phyloP scores from a whole-genome alignment of 1,140 invertebrate species.

The Copidosoma floridanum region DNA sequence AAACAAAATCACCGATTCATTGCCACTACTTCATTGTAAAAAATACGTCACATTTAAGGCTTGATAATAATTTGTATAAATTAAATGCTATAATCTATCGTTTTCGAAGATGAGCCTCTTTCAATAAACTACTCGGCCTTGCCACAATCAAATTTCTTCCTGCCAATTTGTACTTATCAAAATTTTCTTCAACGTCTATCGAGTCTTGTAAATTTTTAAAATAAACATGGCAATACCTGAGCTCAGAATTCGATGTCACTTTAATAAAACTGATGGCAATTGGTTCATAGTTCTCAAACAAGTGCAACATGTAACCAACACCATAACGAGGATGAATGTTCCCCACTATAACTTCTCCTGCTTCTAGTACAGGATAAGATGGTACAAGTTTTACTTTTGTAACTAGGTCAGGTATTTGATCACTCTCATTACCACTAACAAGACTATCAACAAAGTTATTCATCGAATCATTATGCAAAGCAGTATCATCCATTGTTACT shows the following conservation, averaged over 20 bases:
- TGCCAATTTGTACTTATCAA: constrained; percentile 30
- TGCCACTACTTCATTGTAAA: no score
- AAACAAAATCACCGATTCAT: no score
- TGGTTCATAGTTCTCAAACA: constrained; percentile 41
- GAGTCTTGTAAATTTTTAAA: constrained; percentile 37
- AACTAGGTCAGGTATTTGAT: constrained; percentile 11
- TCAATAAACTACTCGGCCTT: no score
- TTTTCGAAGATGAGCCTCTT: no score
- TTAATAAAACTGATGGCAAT: constrained; percentile 36
- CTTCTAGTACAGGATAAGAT: no score
- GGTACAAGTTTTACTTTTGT: not conserved
- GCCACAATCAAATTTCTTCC: no score
- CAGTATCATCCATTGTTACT: no score
- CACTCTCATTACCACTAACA: not conserved
- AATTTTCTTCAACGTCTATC: constrained; percentile 28
- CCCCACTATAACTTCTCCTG: constrained; percentile 42
- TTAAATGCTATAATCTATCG: no score
- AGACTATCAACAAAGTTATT: no score
- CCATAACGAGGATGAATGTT: constrained; percentile 37
- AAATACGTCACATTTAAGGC: no score
- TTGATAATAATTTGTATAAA: no score
- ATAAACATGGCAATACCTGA: constrained; percentile 45
- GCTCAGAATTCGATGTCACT: not conserved
- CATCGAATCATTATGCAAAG: not conserved
- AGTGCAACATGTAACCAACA: constrained; percentile 38